Conservation (phyloP, 1,140 invertebrate genomes). For the Drosophila lacteicornis region DNA sequence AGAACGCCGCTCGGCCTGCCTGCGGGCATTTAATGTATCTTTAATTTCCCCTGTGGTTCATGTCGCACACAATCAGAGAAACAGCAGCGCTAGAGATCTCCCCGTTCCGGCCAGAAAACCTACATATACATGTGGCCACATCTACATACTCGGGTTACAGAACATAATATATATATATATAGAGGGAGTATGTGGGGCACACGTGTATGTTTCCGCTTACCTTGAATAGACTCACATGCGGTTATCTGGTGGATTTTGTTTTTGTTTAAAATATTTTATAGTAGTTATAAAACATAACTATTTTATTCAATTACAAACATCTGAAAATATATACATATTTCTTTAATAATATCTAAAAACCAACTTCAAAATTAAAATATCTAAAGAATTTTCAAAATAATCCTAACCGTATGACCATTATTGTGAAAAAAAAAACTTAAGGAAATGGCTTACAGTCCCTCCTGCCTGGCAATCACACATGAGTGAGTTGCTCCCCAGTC, state of each 20-base stretch:
- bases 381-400: not conserved
- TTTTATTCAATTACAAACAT: not conserved
- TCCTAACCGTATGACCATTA: not conserved
- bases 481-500: conserved; percentile 33
- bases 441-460: not conserved
- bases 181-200: not conserved
- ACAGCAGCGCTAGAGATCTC: conserved; percentile 23
- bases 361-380: not conserved
- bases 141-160: conserved; percentile 14
- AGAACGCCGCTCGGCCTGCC: conserved; percentile 51
- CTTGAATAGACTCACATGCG: conserved; percentile 12
- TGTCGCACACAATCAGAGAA: conserved; percentile 76
- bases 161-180: not conserved
- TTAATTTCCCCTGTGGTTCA: conserved; percentile 80
- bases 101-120: conserved; percentile 23
- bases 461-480: conserved; percentile 59
- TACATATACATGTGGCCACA: conserved; percentile 11
- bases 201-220: conserved; percentile 18
- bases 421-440: conserved; percentile 5
- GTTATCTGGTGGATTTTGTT: not conserved
- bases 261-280: not conserved
- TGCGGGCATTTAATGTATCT: conserved; percentile 79
- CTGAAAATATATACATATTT: no score
- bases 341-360: not conserved
- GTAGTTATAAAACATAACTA: not conserved